Evolutionary conservation across 2,888 invertebrate genomes (phyloP).

Genomic region (Tanytarsus gracilentus): DNA sequence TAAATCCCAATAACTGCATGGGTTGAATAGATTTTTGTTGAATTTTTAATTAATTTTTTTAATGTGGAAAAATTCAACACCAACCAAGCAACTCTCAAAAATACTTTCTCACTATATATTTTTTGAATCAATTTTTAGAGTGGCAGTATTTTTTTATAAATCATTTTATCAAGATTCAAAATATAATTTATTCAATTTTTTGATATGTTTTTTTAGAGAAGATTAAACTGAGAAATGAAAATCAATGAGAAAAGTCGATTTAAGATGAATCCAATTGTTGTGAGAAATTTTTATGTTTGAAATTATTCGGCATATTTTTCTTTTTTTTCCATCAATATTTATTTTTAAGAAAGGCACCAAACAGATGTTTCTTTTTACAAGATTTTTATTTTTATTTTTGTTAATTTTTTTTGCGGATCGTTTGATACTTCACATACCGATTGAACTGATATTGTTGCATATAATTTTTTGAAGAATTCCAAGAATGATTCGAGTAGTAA

Average conservation of each 20-base stretch:
- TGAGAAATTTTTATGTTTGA: neutral
- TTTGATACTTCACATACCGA: neutral
- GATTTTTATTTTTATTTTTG: conserved; percentile 17
- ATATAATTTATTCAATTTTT: too few species aligned
- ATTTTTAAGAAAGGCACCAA: conserved; percentile 30
- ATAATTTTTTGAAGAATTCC: neutral
- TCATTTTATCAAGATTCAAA: too few species aligned
- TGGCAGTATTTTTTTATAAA: too few species aligned
- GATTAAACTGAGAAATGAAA: neutral
- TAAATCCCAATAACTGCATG: too few species aligned
- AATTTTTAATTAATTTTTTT: too few species aligned
- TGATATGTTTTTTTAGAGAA: neutral
- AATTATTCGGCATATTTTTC: conserved; percentile 1
- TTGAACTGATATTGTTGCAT: too few species aligned
- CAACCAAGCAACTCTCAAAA: too few species aligned
- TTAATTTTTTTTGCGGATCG: neutral
- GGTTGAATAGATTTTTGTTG: too few species aligned
- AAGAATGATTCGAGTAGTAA: neutral
- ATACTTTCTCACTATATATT: too few species aligned
- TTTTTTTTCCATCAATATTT: conserved; percentile 29
- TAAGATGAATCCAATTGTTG: too few species aligned
- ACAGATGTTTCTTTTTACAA: conserved; percentile 28
- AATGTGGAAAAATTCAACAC: too few species aligned
- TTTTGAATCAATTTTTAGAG: too few species aligned
- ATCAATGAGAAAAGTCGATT: neutral